phyloP scores from a whole-genome alignment of 2,888 invertebrate genomes.

The Eilema sororculum region DNA sequence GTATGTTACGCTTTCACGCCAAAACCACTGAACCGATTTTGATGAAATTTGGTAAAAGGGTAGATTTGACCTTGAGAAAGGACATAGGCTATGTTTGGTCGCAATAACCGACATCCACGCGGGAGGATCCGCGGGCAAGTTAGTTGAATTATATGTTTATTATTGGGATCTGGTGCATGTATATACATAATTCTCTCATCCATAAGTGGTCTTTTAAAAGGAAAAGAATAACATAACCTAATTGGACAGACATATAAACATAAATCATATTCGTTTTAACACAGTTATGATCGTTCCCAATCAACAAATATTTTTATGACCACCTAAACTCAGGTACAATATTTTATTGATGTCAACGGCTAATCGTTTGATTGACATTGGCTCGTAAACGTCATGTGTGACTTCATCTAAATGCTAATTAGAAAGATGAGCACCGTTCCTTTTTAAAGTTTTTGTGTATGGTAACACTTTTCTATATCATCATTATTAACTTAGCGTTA shows the following conservation, averaged over 20 bases:
- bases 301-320: slow-evolving; percentile 22
- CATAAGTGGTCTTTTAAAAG: background rate
- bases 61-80: too few species aligned
- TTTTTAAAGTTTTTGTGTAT: slow-evolving; percentile 4
- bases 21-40: too few species aligned
- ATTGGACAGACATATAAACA: background rate
- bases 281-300: slow-evolving; percentile 15
- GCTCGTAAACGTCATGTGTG: slow-evolving; percentile 26
- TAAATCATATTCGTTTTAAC: slow-evolving; percentile 17
- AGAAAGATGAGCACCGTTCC: slow-evolving; percentile 10
- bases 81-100: too few species aligned
- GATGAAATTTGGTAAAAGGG: too few species aligned
- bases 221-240: background rate
- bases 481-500: too few species aligned
- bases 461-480: background rate
- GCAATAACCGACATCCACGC: too few species aligned
- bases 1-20: too few species aligned
- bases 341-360: slow-evolving; percentile 25
- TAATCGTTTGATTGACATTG: slow-evolving; percentile 23
- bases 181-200: background rate
- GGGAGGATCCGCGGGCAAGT: too few species aligned
- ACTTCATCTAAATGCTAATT: slow-evolving; percentile 22
- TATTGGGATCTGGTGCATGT: too few species aligned
- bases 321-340: slow-evolving; percentile 18
- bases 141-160: too few species aligned